These are phyloP conservation scores for Thysanoteuthis rhombus DNA, from an alignment of 2,888 invertebrate species.

Conservation along the genomic window DNA sequence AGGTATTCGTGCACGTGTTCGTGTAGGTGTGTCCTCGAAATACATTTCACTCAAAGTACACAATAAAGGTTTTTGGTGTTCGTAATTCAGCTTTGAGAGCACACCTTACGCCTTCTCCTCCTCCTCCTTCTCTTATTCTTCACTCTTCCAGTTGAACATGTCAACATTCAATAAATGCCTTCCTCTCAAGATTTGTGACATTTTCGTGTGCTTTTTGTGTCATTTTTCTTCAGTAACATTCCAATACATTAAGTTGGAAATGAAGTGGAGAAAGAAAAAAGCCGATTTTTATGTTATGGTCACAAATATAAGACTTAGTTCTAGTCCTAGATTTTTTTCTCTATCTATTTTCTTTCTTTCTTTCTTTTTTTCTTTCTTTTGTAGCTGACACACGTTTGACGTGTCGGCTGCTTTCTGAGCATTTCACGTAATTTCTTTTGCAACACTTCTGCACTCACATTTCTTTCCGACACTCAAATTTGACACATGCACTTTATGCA, in stretches of 20 bases:
- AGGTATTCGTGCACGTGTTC: too few species aligned
- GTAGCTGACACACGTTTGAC: not conserved
- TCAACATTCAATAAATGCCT: not conserved
- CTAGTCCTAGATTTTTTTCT: too few species aligned
- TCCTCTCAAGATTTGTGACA: not conserved
- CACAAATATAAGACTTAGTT: not conserved
- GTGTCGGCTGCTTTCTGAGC: not conserved
- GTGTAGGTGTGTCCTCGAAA: too few species aligned
- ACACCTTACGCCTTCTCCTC: not conserved
- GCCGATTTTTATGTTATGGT: not conserved
- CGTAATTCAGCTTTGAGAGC: not conserved
- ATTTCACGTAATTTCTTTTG: not conserved
- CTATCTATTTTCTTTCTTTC: not conserved
- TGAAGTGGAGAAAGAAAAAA: not conserved
- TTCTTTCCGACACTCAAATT: not conserved
- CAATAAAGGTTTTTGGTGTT: not conserved
- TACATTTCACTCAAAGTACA: not conserved
- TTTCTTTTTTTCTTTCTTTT: not conserved
- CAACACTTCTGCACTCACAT: not conserved
- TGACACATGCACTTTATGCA: not conserved
- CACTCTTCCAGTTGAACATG: not conserved
- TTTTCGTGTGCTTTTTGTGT: not conserved
- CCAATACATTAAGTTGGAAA: constrained; percentile 12
- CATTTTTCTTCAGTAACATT: not conserved
- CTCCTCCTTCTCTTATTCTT: not conserved